Conservation (phyloP, 2,888 invertebrate species). For the Tribolium freemani region DNA sequence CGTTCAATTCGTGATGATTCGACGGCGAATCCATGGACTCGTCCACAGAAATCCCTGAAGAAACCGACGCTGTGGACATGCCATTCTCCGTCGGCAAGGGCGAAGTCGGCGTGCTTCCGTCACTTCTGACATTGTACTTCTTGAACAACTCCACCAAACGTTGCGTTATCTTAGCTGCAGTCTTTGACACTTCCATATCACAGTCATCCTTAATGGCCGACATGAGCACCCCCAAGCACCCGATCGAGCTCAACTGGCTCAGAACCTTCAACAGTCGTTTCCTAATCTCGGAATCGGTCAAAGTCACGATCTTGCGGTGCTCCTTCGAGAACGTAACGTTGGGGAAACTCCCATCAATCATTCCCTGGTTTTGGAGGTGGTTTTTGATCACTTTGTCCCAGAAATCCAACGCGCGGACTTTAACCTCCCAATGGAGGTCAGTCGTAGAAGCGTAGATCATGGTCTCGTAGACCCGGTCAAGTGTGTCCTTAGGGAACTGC, state of each 20-base stretch:
- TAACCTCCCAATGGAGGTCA: slow-evolving; percentile 89
- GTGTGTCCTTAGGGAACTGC: slow-evolving; percentile 70
- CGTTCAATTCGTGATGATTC: slow-evolving; percentile 46
- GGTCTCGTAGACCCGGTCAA: slow-evolving; percentile 73
- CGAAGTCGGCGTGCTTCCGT: slow-evolving; percentile 49
- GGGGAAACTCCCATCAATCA: slow-evolving; percentile 86
- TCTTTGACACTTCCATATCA: slow-evolving; percentile 79
- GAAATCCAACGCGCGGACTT: slow-evolving; percentile 78
- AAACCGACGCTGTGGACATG: slow-evolving; percentile 5
- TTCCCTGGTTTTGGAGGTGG: slow-evolving; percentile 81
- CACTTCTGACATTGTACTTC: slow-evolving; percentile 70
- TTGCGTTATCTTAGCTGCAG: slow-evolving; percentile 72
- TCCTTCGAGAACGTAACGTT: slow-evolving; percentile 85
- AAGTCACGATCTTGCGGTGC: slow-evolving; percentile 81
- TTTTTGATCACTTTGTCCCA: slow-evolving; percentile 80
- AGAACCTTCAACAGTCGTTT: slow-evolving; percentile 76
- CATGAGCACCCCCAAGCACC: slow-evolving; percentile 80
- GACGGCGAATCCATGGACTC: slow-evolving; percentile 25
- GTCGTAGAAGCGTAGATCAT: slow-evolving; percentile 77
- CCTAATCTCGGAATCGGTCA: slow-evolving; percentile 78
- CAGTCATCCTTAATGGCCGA: slow-evolving; percentile 77
- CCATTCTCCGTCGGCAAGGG: slow-evolving; percentile 36
- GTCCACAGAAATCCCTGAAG: slow-evolving; percentile 17
- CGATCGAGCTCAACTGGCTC: slow-evolving; percentile 76
- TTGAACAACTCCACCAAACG: slow-evolving; percentile 72